These are phyloP conservation scores for Lagorchestes hirsutus DNA, from an alignment of 2,797 vertebrate species.

Conservation along the genomic window DNA sequence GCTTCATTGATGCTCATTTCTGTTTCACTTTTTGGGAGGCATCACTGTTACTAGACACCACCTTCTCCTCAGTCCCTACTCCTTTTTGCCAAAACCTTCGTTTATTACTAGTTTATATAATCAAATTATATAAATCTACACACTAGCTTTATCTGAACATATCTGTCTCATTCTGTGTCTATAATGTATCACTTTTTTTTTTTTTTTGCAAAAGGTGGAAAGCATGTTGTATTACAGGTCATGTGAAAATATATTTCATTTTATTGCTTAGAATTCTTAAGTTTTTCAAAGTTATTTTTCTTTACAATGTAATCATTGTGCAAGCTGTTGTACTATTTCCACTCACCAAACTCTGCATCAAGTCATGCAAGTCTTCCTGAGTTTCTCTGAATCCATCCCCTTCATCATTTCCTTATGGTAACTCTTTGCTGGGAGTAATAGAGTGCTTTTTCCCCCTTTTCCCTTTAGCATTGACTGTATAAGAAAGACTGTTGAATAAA, in stretches of 20 bases:
- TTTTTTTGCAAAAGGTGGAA: not conserved
- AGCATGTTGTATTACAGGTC: not conserved
- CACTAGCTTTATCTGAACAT: not conserved
- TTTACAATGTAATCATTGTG: not conserved
- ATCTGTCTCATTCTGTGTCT: not conserved
- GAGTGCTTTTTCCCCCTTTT: not conserved
- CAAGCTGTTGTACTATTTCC: not conserved
- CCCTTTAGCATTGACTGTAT: not conserved
- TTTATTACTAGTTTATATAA: not conserved
- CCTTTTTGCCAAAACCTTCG: not conserved
- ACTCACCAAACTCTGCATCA: not conserved
- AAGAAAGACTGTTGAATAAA: not conserved
- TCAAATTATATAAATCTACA: not conserved
- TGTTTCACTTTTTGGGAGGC: not conserved
- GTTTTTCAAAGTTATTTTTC: not conserved
- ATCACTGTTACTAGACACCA: not conserved
- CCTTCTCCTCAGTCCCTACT: not conserved
- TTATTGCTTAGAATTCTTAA: not conserved
- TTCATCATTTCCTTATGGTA: not conserved
- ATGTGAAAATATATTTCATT: not conserved
- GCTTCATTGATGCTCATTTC: not conserved
- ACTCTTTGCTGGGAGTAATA: not conserved
- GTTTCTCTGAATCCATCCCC: not conserved
- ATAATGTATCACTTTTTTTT: not conserved
- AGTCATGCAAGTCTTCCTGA: not conserved